A percentile compares a stretch with the other conserved stretches of the same genome.
These are phyloP conservation scores for Astur gentilis DNA, from an alignment of 2,113 vertebrate species.

Conservation along the genomic window DNA sequence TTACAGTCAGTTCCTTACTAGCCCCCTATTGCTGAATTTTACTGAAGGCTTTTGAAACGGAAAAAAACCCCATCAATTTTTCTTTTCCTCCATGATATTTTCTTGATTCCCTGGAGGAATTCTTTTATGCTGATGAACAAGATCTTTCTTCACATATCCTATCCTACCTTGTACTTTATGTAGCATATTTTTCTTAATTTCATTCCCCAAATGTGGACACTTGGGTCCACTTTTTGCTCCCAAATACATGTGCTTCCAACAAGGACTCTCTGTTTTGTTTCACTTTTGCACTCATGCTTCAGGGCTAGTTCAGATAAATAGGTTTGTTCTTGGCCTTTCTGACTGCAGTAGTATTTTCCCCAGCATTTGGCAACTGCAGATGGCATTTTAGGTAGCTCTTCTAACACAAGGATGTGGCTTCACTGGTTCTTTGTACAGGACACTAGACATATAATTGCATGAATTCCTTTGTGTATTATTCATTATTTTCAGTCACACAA, in stretches of 20 bases:
- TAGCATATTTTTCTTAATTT: neutral
- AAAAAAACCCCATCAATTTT: fast-evolving
- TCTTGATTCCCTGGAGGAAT: neutral
- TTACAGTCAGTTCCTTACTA: neutral
- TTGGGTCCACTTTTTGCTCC: neutral
- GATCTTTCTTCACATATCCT: neutral
- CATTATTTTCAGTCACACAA: constrained; percentile 9
- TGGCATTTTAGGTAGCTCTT: constrained; percentile 25
- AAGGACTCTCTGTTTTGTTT: neutral
- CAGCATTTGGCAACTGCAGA: neutral
- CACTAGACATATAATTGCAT: constrained; percentile 25
- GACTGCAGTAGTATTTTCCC: neutral
- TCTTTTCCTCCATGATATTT: neutral
- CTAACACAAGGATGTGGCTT: neutral
- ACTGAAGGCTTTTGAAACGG: neutral
- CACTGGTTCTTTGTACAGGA: constrained; percentile 25
- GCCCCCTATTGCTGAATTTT: neutral
- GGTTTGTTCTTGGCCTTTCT: neutral
- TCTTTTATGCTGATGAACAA: neutral
- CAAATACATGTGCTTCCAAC: neutral
- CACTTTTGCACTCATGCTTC: neutral
- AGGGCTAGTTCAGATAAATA: neutral
- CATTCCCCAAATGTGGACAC: neutral
- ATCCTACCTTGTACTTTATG: neutral
- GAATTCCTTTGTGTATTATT: constrained; percentile 44